phyloP scores from a whole-genome alignment of 2,113 vertebrate species.

The Myotis yumanensis region DNA sequence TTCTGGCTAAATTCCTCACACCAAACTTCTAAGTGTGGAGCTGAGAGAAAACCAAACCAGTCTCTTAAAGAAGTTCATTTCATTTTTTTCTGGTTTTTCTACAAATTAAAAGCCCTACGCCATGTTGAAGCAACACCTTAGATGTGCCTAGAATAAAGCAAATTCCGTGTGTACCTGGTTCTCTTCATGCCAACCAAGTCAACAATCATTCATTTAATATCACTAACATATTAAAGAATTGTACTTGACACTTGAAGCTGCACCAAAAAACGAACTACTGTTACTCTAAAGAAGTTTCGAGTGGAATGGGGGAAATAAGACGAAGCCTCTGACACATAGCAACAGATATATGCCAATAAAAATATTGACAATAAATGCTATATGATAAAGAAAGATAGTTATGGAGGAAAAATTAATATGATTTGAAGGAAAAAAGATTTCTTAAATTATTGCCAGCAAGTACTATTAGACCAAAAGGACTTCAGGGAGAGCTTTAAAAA shows the following conservation, averaged over 20 bases:
- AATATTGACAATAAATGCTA: neutral
- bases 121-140: neutral
- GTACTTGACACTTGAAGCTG: neutral
- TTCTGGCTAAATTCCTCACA: slow-evolving; percentile 4
- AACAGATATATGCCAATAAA: slow-evolving; percentile 10
- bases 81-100: neutral
- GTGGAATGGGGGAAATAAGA: neutral
- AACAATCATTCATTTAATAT: neutral
- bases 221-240: neutral
- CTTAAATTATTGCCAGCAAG: neutral
- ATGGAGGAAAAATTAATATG: neutral
- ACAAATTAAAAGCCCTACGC: neutral
- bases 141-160: neutral
- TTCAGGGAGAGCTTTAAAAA: neutral
- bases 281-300: slow-evolving; percentile 2
- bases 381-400: neutral
- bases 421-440: neutral
- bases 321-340: neutral
- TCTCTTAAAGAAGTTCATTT: neutral
- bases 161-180: neutral
- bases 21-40: neutral
- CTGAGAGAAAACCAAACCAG: neutral
- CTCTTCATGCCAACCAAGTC: neutral
- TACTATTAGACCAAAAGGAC: neutral
- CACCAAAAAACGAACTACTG: neutral